A percentile compares a stretch with the other conserved stretches of the same genome.
Evolutionary conservation across 2,797 vertebrate species (phyloP).

Genomic region (Pempheris klunzingeri): DNA sequence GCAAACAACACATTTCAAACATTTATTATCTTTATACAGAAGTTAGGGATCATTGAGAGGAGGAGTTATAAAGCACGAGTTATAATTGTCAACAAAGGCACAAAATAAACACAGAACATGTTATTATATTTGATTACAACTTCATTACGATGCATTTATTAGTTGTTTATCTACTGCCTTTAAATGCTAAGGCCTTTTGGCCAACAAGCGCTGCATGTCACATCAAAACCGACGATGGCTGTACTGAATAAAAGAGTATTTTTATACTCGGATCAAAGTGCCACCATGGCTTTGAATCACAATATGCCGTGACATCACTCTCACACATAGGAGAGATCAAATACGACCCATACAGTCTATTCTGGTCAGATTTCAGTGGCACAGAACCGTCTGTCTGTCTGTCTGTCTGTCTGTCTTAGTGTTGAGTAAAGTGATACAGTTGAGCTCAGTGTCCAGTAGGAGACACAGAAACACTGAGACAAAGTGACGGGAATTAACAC

Average conservation of each 20-base stretch:
- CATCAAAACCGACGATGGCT: background rate
- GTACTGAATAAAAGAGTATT: constrained; percentile 29
- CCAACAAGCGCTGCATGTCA: background rate
- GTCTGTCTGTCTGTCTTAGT: constrained; percentile 19
- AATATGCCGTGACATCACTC: constrained; percentile 20
- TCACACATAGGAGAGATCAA: constrained; percentile 38
- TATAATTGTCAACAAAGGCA: background rate
- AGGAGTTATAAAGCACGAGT: background rate
- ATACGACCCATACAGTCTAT: constrained; percentile 40
- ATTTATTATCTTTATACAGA: background rate
- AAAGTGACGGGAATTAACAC: constrained; percentile 64
- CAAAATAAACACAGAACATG: background rate
- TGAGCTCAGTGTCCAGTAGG: constrained; percentile 35
- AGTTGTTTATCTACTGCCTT: background rate
- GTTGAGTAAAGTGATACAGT: constrained; percentile 56
- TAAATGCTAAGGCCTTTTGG: background rate
- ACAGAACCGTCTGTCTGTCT: constrained; percentile 25
- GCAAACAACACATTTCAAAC: background rate
- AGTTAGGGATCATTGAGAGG: background rate
- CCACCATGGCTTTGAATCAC: constrained; percentile 5
- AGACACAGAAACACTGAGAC: constrained; percentile 43
- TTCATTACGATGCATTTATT: background rate
- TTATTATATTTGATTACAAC: background rate
- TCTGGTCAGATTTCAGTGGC: constrained; percentile 60
- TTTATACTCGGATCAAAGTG: constrained; percentile 51